phyloP scores from a whole-genome alignment of 2,113 vertebrate genomes.

The Tychaedon coryphoeus region DNA sequence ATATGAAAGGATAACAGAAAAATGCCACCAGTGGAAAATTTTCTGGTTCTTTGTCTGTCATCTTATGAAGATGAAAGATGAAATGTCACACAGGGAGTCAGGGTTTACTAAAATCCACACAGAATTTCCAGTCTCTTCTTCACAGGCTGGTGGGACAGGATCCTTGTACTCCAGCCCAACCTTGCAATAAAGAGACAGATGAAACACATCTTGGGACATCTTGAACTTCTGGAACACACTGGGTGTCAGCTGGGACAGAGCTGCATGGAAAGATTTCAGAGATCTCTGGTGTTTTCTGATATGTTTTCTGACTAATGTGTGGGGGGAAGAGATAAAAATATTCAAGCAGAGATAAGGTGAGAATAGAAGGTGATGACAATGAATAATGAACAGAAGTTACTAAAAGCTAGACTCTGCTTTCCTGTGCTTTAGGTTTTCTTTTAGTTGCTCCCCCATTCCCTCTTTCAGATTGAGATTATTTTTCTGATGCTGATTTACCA shows the following conservation, averaged over 20 bases:
- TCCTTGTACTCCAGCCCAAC: neutral
- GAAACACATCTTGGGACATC: neutral
- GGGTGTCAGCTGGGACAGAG: neutral
- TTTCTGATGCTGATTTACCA: neutral
- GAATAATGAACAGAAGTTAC: neutral
- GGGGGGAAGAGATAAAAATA: neutral
- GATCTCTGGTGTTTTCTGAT: neutral
- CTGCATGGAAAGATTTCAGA: neutral
- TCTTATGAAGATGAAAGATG: neutral
- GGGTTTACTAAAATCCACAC: neutral
- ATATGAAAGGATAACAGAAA: neutral
- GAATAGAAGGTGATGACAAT: neutral
- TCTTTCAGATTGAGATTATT: neutral
- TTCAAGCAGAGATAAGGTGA: neutral
- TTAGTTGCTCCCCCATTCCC: neutral
- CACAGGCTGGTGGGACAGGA: neutral
- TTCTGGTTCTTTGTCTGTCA: neutral
- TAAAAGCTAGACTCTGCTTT: neutral
- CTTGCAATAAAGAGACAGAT: neutral
- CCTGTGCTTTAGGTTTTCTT: neutral
- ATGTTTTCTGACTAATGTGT: neutral
- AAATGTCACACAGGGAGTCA: neutral
- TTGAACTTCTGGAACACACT: neutral
- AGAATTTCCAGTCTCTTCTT: neutral
- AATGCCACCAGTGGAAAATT: neutral